These are phyloP conservation scores for Parnassius glacialis DNA, from an alignment of 2,888 invertebrate genomes.

Conservation along the genomic window DNA sequence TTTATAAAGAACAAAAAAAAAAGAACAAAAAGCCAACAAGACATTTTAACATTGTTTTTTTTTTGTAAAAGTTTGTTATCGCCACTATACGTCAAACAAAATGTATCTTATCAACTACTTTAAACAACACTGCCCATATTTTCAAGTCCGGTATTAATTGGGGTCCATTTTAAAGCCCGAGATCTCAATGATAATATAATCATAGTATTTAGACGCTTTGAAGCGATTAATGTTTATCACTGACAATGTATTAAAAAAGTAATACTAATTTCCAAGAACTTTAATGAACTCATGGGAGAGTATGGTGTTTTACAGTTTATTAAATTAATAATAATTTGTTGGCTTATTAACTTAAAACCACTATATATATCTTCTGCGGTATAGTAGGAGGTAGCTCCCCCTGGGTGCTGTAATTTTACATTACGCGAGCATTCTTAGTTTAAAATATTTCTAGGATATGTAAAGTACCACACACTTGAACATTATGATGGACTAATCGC, in stretches of 20 bases:
- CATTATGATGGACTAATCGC: too few relatives aligned
- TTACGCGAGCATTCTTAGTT: too few relatives aligned
- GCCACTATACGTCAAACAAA: constrained; percentile 51
- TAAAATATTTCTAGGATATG: too few relatives aligned
- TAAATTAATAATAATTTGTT: too few relatives aligned
- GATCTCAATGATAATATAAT: constrained; percentile 45
- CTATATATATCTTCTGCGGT: too few relatives aligned
- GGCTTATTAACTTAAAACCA: too few relatives aligned
- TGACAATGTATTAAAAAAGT: constrained; percentile 1
- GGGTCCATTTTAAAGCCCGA: constrained; percentile 45
- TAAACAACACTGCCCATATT: constrained; percentile 47
- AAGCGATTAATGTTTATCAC: constrained; percentile 19
- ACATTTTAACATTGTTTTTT: constrained; percentile 26
- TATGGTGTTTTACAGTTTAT: too few relatives aligned
- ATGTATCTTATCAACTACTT: constrained; percentile 54
- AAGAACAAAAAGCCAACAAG: constrained; percentile 39
- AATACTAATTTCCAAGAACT: constrained; percentile 7
- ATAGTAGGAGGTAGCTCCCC: too few relatives aligned
- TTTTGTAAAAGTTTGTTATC: constrained; percentile 49
- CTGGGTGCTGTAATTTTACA: too few relatives aligned
- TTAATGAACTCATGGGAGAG: constrained; percentile 3
- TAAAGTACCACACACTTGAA: too few relatives aligned
- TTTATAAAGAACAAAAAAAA: constrained; percentile 35
- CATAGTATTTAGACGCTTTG: constrained; percentile 33
- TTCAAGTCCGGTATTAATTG: constrained; percentile 62